Percentiles rank a stretch among this genome's conserved stretches.
Conservation (phyloP, 1,140 invertebrate species). For the Leptinotarsa defecta region DNA sequence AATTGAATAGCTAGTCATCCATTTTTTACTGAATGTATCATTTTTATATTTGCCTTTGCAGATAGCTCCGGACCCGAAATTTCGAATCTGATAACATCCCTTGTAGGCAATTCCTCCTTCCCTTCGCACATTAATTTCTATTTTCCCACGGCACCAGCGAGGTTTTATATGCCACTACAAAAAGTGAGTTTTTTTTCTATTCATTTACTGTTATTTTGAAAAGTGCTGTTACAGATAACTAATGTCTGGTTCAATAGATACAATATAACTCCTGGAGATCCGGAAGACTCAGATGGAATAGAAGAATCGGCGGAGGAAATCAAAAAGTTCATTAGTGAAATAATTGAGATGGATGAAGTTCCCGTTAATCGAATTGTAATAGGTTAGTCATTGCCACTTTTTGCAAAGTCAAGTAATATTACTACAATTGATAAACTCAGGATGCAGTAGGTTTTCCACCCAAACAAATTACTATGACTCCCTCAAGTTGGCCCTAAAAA, state of each 20-base stretch:
- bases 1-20: too few relatives aligned
- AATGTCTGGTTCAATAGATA: conserved; percentile 75
- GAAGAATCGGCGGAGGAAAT: conserved; percentile 62
- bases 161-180: conserved; percentile 67
- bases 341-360: conserved; percentile 64
- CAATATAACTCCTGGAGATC: conserved; percentile 62
- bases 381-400: conserved; percentile 53
- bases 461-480: too few relatives aligned
- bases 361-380: conserved; percentile 69
- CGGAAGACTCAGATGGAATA: conserved; percentile 66
- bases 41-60: conserved; percentile 48
- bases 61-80: conserved; percentile 67
- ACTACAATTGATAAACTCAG: too few relatives aligned
- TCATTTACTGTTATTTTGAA: conserved; percentile 17
- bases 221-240: conserved; percentile 53
- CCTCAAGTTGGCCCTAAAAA: too few relatives aligned
- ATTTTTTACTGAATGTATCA: too few relatives aligned
- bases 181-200: conserved; percentile 54
- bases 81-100: conserved; percentile 66
- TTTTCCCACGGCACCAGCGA: conserved; percentile 72
- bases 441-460: too few relatives aligned
- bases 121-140: conserved; percentile 73
- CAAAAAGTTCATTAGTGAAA: conserved; percentile 65
- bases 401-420: neutral
- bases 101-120: conserved; percentile 62